A percentile compares a stretch with the other conserved stretches of the same genome.
Evolutionary conservation across 2,888 invertebrate genomes (phyloP).

Genomic region (Dryocosmus kuriphilus): DNA sequence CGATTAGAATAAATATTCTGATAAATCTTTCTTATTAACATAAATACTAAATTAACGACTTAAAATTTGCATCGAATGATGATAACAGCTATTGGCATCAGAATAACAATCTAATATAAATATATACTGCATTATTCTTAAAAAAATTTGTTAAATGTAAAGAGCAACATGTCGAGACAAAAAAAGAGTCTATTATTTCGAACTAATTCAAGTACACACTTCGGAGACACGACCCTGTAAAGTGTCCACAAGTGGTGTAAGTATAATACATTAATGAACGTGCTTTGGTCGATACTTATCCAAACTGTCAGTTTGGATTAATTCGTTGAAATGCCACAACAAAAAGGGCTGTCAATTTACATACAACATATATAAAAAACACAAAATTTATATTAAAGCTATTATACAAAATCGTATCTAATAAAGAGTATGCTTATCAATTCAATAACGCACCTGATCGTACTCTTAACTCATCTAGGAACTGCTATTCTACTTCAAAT

Average conservation of each 20-base stretch:
- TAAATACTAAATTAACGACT: not conserved
- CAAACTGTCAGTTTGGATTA: not conserved
- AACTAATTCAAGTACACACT: slow-evolving; percentile 26
- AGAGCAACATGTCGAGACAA: slow-evolving; percentile 1
- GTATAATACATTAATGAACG: slow-evolving; percentile 31
- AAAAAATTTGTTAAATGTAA: not conserved
- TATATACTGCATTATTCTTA: not conserved
- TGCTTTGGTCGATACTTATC: slow-evolving; percentile 26
- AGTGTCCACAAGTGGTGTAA: slow-evolving; percentile 21
- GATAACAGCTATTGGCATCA: not conserved
- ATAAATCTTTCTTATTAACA: no score
- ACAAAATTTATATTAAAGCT: not conserved
- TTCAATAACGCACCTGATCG: not conserved
- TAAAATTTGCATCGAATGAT: not conserved
- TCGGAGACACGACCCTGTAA: slow-evolving; percentile 15
- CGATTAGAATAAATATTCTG: no score
- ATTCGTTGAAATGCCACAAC: not conserved
- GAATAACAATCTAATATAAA: not conserved
- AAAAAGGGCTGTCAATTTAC: not conserved
- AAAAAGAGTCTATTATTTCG: slow-evolving; percentile 1
- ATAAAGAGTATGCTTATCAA: not conserved
- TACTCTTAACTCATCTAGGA: not conserved
- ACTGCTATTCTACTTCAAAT: not conserved
- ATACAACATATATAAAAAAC: not conserved
- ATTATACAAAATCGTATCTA: not conserved